Conservation (phyloP, 2,113 vertebrate genomes). For the Halichoerus grypus region DNA sequence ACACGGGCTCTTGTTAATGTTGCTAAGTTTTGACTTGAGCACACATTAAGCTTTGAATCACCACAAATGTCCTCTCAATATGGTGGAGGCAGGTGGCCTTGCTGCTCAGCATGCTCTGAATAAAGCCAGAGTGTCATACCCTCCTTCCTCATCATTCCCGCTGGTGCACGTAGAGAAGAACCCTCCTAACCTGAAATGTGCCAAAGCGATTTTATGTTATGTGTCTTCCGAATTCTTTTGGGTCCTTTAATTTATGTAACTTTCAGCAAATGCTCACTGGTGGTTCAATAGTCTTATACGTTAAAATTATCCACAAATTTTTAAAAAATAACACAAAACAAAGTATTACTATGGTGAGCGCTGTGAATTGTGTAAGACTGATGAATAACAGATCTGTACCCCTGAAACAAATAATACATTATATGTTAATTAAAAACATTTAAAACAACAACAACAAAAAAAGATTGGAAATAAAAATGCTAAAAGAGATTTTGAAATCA, state of each 20-base stretch:
- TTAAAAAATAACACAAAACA: neutral
- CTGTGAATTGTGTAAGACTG: too few species aligned
- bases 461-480: neutral
- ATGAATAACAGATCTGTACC: too few species aligned
- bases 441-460: neutral
- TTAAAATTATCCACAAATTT: neutral
- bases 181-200: neutral
- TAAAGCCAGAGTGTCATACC: neutral
- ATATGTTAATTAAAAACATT: too few species aligned
- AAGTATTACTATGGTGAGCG: neutral
- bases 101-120: neutral
- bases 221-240: neutral
- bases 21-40: neutral
- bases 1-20: neutral
- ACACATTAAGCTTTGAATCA: neutral
- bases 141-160: neutral
- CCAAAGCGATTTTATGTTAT: too few species aligned
- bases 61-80: neutral
- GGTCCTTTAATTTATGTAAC: neutral
- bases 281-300: neutral
- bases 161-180: neutral
- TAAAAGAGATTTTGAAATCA: neutral
- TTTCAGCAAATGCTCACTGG: too few species aligned
- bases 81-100: too few species aligned
- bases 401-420: too few species aligned